Percentiles rank a stretch among this genome's conserved stretches.
These are phyloP conservation scores for Rhabdophis nuchalis DNA, from an alignment of 2,797 vertebrate genomes.

Conservation along the genomic window DNA sequence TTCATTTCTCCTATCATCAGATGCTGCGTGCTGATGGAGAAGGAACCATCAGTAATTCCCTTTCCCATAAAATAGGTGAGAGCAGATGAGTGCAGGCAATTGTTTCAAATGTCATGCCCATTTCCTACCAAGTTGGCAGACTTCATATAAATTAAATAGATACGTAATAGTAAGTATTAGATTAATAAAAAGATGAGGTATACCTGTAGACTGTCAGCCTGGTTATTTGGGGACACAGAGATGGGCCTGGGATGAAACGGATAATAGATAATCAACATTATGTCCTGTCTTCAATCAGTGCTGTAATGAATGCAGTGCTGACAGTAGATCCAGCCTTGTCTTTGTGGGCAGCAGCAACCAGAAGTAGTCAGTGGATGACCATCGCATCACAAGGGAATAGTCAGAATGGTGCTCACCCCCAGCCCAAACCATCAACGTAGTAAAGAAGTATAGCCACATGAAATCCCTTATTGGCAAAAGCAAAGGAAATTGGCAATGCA, in stretches of 20 bases:
- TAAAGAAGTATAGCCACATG: not conserved
- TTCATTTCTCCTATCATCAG: not conserved
- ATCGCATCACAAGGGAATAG: not conserved
- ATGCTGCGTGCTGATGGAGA: not conserved
- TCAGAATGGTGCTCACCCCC: not conserved
- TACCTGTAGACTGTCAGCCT: not conserved
- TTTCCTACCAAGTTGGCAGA: not conserved
- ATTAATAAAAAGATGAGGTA: not conserved
- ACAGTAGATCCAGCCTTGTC: not conserved
- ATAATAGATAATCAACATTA: not conserved
- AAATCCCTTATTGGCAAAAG: not conserved
- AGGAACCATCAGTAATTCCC: not conserved
- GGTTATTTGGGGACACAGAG: not conserved
- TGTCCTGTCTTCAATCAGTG: not conserved
- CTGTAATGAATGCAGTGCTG: not conserved
- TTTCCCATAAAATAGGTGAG: not conserved
- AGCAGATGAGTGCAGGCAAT: not conserved
- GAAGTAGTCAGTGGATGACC: not conserved
- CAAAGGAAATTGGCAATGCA: not conserved
- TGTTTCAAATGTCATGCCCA: not conserved
- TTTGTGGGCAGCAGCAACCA: not conserved
- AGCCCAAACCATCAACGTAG: not conserved
- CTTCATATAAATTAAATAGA: not conserved
- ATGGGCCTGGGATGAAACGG: not conserved
- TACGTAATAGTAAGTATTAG: not conserved